These are phyloP conservation scores for Thysanoteuthis rhombus DNA, from an alignment of 2,888 invertebrate genomes.

Conservation along the genomic window DNA sequence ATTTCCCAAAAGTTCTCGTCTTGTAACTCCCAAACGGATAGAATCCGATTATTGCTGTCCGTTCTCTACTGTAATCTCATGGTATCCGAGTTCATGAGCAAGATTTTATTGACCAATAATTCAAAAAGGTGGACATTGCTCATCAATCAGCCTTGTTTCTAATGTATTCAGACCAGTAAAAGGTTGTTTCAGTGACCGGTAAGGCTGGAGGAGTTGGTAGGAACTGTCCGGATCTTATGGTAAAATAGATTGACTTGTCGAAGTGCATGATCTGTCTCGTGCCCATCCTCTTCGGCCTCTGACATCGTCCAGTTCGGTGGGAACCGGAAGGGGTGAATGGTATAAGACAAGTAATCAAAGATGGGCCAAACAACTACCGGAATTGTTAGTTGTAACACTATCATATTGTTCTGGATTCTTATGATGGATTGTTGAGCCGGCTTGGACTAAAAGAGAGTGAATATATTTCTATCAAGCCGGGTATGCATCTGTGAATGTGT, in stretches of 20 bases:
- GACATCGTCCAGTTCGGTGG: background rate
- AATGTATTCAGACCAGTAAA: background rate
- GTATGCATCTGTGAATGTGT: background rate
- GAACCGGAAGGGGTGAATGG: background rate
- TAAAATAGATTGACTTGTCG: too few species aligned
- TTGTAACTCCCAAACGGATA: background rate
- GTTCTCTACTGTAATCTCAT: background rate
- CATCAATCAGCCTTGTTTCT: background rate
- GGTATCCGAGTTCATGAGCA: background rate
- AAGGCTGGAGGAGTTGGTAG: too few species aligned
- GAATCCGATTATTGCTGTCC: background rate
- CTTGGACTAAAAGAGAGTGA: background rate
- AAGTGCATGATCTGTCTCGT: background rate
- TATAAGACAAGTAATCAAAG: background rate
- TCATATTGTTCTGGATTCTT: background rate
- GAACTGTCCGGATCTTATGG: background rate
- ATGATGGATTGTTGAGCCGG: background rate
- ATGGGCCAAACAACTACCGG: too few species aligned
- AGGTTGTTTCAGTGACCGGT: too few species aligned
- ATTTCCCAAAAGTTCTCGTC: background rate
- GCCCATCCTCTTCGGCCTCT: background rate
- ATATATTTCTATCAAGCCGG: background rate
- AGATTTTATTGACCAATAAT: background rate
- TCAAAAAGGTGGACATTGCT: background rate
- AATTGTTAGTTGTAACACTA: too few species aligned